Base-by-base conservation (phyloP, 64 coral and sea anemone genomes). In the Catalaphyllia jardinei region DNA sequence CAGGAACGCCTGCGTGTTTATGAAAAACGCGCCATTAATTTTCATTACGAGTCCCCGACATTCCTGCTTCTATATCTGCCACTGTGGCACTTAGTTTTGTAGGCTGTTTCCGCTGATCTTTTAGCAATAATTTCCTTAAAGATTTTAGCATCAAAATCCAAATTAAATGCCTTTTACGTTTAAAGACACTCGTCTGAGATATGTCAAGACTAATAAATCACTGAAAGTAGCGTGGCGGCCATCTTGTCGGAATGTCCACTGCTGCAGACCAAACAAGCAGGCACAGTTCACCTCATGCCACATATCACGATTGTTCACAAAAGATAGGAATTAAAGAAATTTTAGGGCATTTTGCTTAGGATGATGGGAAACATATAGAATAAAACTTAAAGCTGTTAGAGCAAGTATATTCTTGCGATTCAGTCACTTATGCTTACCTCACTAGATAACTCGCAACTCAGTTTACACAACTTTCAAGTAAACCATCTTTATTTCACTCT, bases 121-220 rank as follows among this genome's bases (percentile, higher is more conserved):
- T 85, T 39, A 85, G 20, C 12, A 50, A 64, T 71, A 46, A 71
- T 85, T 85, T 85, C 81, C 35, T 85, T 24, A 67, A 27, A 71
- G 63, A 85, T 27, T 71, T 71, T 65, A 65, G 1, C 49, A 50
- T 71, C 31, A 83, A 83, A 11, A 27, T 71, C 10, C 63, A 85
- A 85, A 85, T 85, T 52, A 69, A 85, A 83, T 20, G 30, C 62
- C 38, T 71, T 85, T 71, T 25, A 85, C 16, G 19, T 46, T 38
- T 9, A 62, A 82, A 82, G 79, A 85, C 62, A 62, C 31, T 85
- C 10, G 81, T 85, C 81, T 85, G 63, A 27, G 62, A 85, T 3
- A 8, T 85, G 79, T 69, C 81, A 39, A 38, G 16, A 24, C 12
- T 71, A 67, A 85, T 85, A 85, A 85, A 85, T 85, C 81, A 85